phyloP scores from a whole-genome alignment of 2,113 vertebrate genomes.

The Sorex araneus region DNA sequence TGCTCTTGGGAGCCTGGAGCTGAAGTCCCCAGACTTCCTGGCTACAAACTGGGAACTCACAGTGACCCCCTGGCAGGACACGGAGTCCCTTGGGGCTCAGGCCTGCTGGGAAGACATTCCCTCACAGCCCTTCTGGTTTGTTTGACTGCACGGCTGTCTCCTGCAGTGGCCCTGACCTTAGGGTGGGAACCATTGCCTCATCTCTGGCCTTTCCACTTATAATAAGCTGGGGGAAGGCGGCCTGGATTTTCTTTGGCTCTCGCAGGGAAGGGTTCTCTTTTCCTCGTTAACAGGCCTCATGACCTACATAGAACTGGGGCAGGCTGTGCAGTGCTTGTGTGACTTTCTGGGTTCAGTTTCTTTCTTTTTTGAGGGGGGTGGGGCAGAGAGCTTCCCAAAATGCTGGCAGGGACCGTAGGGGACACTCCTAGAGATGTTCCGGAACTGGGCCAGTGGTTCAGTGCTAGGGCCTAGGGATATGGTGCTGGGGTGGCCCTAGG shows the following conservation, averaged over 20 bases:
- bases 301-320: neutral
- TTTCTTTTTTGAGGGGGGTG: no score
- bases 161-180: neutral
- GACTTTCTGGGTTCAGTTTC: neutral
- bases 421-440: no score
- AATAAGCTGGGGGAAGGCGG: conserved; percentile 19
- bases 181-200: neutral
- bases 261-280: conserved; percentile 26
- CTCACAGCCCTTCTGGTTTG: neutral
- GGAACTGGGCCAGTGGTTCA: no score
- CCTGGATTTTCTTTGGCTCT: neutral
- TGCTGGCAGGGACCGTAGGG: no score
- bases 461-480: no score
- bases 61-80: neutral
- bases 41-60: neutral
- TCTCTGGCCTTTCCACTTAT: neutral
- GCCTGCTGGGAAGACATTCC: conserved; percentile 32
- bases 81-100: neutral
- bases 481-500: no score
- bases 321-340: neutral
- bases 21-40: neutral
- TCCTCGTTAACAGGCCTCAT: neutral
- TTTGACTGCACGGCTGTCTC: neutral
- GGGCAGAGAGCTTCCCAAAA: no score
- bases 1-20: neutral